Base-by-base conservation (phyloP, 1,140 invertebrate genomes). In the Drosophila kanapiae region DNA sequence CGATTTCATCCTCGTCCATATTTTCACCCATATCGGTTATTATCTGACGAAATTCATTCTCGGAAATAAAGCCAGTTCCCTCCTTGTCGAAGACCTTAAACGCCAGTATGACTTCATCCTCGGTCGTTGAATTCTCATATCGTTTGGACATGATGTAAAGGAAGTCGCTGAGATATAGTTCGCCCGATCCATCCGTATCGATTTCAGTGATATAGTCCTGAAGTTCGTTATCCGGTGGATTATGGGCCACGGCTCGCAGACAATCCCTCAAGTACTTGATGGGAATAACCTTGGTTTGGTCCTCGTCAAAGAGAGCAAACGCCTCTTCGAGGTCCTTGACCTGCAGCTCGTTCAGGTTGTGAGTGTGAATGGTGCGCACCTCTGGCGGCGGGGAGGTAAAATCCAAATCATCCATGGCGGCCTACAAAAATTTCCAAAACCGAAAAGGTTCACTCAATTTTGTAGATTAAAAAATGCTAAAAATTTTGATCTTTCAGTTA, bases 81-180 rank as follows among this genome's bases (percentile, higher is more conserved):
- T 75, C 65, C 16, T 60, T 80, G 16, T 87, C 84, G 5, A 87
- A 87, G 7, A 87, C 84, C 6, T 11, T 70, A 10, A 87, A 87
- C 0, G 84, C 84, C 27, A 80, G 37, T 6, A 87, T 78, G 11
- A 87, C 62, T 42, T 87, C 84, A 43, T 87, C 84, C 38, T 88
- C 84, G 4, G 58, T 42, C 6, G 65, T 75, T 35, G 57, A 64
- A 1, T 72, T 60, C 11, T 70, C 62, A 40, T 90, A 87, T 0
- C 85, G 65, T 18, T 56, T 43, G 0, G 61, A 84, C 84, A 87
- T 87, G 0, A 87, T 54, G 37, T 78, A 78, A 1, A 88, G 54
- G 33, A 80, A 87, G 42, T 87, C 84, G 13, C 78, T 88, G 0
- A 84, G 43, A 51, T 74, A 61, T 1, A 87, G 33, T 3, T 87